Base-by-base conservation (phyloP, 2,888 invertebrate species). In the Agrochola circellaris region DNA sequence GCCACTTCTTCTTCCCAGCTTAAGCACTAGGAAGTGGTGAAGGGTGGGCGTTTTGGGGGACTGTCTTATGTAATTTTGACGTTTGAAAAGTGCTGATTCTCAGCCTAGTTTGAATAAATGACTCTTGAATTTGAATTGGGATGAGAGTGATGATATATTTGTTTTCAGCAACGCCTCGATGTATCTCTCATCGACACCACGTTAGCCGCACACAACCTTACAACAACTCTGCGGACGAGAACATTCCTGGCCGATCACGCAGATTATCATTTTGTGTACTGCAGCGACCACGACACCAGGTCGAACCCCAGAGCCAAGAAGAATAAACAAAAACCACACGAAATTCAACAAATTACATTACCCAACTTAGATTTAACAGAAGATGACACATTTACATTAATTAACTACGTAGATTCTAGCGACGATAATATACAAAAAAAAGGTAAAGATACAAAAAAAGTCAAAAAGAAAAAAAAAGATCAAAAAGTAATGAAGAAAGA, bases 201-300 rank as follows among this genome's bases (percentile, higher is more conserved):
- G 15, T 1, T 30, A 5, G n/a, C 3, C 15, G 58, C 23, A 5
- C 26, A n/a, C 13, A 26, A 11, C 7, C 58, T 34, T 17, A 64
- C 67, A 1, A 48, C 62, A 0, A 38, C 6, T 4, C 34, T 60
- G 5, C 42, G 1, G 26, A 54, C 4, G 61, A 64, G 48, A 7
- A 5, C 15, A 0, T 54, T 11, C 15, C 42, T 0, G 0, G 9
- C 51, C 0, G 26, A 68, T 17, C 64, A 34, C 15, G 38, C n/a
- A 2, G 71, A 60, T 2, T 81, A 30, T 30, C 83, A 48, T 30
- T 77, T 54, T 68, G 54, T 54, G 45, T 77, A 38, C 13, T 56
- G 7, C 58, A 51, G 5, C 20, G 69, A 34, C 7, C 20, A 1
- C 9, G 6, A 7, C 5, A 4, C 1, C 23, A 15, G 0, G 20